These are phyloP conservation scores for Lamellibrachia satsuma DNA, from an alignment of 2,888 invertebrate species.

Conservation along the genomic window DNA sequence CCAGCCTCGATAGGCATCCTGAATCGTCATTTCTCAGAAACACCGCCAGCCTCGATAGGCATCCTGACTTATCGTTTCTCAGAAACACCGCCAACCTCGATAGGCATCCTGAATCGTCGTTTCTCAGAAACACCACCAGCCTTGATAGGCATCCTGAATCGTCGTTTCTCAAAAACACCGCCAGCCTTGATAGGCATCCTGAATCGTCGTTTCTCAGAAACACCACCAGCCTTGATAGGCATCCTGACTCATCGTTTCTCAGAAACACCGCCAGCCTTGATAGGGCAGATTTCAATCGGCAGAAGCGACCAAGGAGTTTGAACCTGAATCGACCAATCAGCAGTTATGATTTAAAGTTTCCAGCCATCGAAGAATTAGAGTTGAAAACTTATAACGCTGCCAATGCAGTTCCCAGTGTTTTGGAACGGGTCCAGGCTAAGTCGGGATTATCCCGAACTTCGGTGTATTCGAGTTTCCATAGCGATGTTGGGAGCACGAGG, in stretches of 20 bases:
- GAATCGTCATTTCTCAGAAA: not conserved
- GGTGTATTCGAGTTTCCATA: not conserved
- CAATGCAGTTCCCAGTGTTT: not conserved
- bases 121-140: not conserved
- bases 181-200: not conserved
- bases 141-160: not conserved
- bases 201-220: too few relatives aligned
- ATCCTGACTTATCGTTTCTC: not conserved
- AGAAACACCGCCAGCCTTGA: not conserved
- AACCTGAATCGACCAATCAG: constrained; percentile 12
- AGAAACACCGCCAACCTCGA: not conserved
- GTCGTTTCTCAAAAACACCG: not conserved
- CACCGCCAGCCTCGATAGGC: not conserved
- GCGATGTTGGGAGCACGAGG: not conserved
- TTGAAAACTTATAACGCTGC: not conserved
- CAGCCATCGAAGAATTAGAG: not conserved
- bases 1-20: not conserved
- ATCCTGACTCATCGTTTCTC: not conserved
- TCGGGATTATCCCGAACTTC: not conserved
- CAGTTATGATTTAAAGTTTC: not conserved
- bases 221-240: too few relatives aligned
- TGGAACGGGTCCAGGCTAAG: not conserved
- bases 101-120: not conserved
- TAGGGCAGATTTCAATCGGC: not conserved
- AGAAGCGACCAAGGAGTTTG: not conserved